phyloP scores from a whole-genome alignment of 1,140 invertebrate species.

The Chymomyza costata region DNA sequence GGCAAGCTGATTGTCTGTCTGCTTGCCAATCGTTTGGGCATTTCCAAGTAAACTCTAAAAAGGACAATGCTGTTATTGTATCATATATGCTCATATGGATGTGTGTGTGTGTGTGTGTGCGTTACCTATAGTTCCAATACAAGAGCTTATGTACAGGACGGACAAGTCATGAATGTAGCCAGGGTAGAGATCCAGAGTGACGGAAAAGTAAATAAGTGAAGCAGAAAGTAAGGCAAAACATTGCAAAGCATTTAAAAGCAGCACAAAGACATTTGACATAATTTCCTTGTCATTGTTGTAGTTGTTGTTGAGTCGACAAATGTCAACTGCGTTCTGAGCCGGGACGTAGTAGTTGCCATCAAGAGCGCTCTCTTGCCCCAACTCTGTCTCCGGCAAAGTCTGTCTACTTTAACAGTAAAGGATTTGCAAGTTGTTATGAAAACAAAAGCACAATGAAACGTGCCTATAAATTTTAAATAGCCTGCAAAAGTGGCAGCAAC shows the following conservation, averaged over 20 bases:
- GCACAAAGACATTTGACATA: conserved; percentile 46
- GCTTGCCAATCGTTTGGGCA: too few relatives aligned
- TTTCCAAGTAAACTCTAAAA: too few relatives aligned
- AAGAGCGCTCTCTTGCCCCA: too few relatives aligned
- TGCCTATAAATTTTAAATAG: conserved; percentile 51
- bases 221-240: conserved; percentile 24
- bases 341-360: conserved; percentile 29
- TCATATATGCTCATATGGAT: too few relatives aligned
- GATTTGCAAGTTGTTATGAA: conserved; percentile 36
- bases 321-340: conserved; percentile 3
- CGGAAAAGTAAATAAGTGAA: conserved; percentile 20
- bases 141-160: conserved; percentile 6
- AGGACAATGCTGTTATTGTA: too few relatives aligned
- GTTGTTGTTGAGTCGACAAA: conserved; percentile 15
- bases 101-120: too few relatives aligned
- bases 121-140: too few relatives aligned
- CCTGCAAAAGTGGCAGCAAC: conserved; percentile 8
- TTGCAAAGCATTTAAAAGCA: conserved; percentile 16
- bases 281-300: conserved; percentile 26
- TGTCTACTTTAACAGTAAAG: conserved; percentile 4
- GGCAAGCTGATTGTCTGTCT: too few relatives aligned
- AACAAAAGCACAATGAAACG: conserved; percentile 41
- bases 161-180: too few relatives aligned
- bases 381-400: background rate
- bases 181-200: too few relatives aligned